Conservation (phyloP, 2,888 invertebrate genomes). For the Atherix ibis region DNA sequence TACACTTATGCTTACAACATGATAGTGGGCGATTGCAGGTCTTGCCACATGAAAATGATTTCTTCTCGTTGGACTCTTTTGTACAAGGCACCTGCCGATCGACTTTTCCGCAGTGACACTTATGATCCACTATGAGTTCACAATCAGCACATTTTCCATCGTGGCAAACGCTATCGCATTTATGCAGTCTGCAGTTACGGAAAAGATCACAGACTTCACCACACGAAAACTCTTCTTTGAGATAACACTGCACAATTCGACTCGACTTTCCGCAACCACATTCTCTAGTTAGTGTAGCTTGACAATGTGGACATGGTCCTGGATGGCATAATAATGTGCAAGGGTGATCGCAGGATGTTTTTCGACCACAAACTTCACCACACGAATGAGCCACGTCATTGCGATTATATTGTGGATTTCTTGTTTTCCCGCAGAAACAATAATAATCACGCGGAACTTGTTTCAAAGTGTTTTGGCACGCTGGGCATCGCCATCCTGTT, state of each 20-base stretch:
- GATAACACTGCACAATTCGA: constrained; percentile 53
- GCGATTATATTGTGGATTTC: constrained; percentile 59
- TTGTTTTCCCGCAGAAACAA: constrained; percentile 79
- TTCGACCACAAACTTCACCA: constrained; percentile 62
- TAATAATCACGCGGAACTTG: constrained; percentile 63
- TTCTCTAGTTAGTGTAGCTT: constrained; percentile 49
- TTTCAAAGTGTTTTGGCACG: constrained; percentile 71
- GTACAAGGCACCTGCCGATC: constrained; percentile 46
- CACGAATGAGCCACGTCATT: constrained; percentile 80
- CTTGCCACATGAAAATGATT: constrained; percentile 43
- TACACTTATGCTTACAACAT: constrained; percentile 58
- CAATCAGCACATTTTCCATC: constrained; percentile 62
- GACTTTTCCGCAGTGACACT: constrained; percentile 54
- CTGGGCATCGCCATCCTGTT: constrained; percentile 88
- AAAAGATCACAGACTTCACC: constrained; percentile 52
- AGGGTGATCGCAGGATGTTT: constrained; percentile 41
- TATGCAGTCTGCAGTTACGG: constrained; percentile 64
- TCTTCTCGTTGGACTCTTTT: constrained; percentile 32
- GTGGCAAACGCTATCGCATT: constrained; percentile 62
- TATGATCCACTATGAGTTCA: constrained; percentile 45
- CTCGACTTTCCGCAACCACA: constrained; percentile 68
- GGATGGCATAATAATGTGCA: constrained; percentile 83
- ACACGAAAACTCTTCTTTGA: constrained; percentile 56
- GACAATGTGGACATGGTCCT: constrained; percentile 86
- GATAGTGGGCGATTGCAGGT: constrained; percentile 42